Evolutionary conservation across 2,113 vertebrate species (phyloP), one percentile per base, ranked within the genome.

Genomic region (Numenius arquata): DNA sequence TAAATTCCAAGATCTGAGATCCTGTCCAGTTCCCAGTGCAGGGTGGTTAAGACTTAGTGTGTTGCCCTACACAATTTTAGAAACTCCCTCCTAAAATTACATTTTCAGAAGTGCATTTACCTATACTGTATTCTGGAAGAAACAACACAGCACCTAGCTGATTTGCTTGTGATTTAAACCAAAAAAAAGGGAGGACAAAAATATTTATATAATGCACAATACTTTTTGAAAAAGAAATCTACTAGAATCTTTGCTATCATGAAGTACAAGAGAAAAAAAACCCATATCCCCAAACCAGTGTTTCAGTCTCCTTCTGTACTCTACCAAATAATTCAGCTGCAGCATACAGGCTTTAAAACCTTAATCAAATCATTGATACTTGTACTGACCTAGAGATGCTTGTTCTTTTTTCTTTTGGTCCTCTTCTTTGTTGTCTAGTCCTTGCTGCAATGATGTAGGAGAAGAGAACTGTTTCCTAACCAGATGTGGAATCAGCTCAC

Each of bases 391-490:
- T 94, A 95, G 36, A 9, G 97, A 93, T 83, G 97, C 97, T 52
- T 89, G 95, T 14, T 99, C 98, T 52, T 97, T 99, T 95, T 97
- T 98, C 96, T 98, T 99, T 97, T 98, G 98, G 93, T 98, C 98
- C 48, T 98, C 98, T 32, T 99, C 98, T 63, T 97, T 95, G 59
- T 99, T 98, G 32, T 98, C 98, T 93, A 98, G 98, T 43, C 87
- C 93, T 85, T 98, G 98, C 56, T 98, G 98, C 90, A 96, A 89
- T 18, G 96, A 98, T 38, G 87, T 43, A 48, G 97, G 96, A 95
- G 98, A 98, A 65, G 98, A 98, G 97, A 99, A 99, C 96, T 99
- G 99, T 91, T 99, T 99, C 80, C 98, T 98, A 85, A 99, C 99
- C 93, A 99, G 98, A 97, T 98, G 99, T 4, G 99, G 99, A 85